A percentile compares a stretch with the other conserved stretches of the same genome.
Evolutionary conservation across 37 sponge, comb jelly and placozoan genomes (phyloP).

Genomic region (Agelas oroides): DNA sequence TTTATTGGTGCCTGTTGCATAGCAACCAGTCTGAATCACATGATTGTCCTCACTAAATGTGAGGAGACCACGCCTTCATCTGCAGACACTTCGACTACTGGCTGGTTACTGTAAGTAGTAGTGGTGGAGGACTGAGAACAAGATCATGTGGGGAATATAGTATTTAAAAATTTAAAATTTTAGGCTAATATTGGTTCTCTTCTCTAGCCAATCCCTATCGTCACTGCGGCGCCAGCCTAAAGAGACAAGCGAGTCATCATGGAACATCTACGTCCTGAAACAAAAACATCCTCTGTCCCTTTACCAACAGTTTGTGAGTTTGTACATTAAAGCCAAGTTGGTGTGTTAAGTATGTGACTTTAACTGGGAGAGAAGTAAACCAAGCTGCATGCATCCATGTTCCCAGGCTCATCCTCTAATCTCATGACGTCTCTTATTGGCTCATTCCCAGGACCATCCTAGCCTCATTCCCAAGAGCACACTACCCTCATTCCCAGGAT

Average conservation of each 20-base stretch:
- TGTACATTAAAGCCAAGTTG: too few relatives aligned
- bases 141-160: not conserved
- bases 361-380: too few relatives aligned
- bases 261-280: constrained; percentile 67
- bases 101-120: constrained; percentile 43
- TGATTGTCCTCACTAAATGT: constrained; percentile 67
- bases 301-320: constrained; percentile 73
- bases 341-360: too few relatives aligned
- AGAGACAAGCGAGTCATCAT: not conserved
- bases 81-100: not conserved
- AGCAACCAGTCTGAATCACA: constrained; percentile 42
- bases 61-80: not conserved
- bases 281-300: constrained; percentile 28
- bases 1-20: constrained; percentile 47
- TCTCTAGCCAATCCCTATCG: constrained; percentile 44
- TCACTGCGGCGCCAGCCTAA: constrained; percentile 12
- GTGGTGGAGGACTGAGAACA: too few relatives aligned
- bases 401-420: too few relatives aligned
- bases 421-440: too few relatives aligned
- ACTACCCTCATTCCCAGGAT: too few relatives aligned
- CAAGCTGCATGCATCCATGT: too few relatives aligned
- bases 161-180: not conserved
- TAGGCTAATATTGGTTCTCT: too few relatives aligned
- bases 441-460: too few relatives aligned
- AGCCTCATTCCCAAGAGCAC: too few relatives aligned